These are phyloP conservation scores for Colistium nudipinnis DNA, from an alignment of 2,113 vertebrate species.

Conservation along the genomic window DNA sequence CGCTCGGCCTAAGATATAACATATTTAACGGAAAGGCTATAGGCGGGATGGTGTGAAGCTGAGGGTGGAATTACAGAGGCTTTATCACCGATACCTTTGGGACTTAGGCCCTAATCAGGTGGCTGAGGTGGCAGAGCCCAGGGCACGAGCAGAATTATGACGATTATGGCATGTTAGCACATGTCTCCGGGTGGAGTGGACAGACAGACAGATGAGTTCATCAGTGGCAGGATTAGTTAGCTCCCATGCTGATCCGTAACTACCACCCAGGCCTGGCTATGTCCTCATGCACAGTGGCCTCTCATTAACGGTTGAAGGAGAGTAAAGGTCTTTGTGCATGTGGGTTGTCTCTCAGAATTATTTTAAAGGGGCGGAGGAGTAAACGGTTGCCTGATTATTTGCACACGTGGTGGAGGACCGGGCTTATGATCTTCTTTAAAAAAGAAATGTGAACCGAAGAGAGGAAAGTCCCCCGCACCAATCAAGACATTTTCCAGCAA, in stretches of 20 bases:
- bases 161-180: slow-evolving; percentile 97
- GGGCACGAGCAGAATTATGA: slow-evolving; percentile 90
- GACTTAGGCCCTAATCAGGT: slow-evolving; percentile 92
- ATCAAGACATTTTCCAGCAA: not conserved
- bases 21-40: slow-evolving; percentile 88
- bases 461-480: not conserved
- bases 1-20: slow-evolving; percentile 81
- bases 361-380: slow-evolving; percentile 18
- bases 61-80: slow-evolving; percentile 88
- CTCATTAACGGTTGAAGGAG: slow-evolving; percentile 69
- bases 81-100: slow-evolving; percentile 88
- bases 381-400: not conserved
- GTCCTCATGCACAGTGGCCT: slow-evolving; percentile 72
- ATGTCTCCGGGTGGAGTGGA: slow-evolving; percentile 91
- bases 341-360: slow-evolving; percentile 50
- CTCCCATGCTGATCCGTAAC: slow-evolving; percentile 93
- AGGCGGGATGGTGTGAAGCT: slow-evolving; percentile 85
- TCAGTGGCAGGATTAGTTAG: slow-evolving; percentile 91
- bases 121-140: slow-evolving; percentile 84
- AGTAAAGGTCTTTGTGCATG: slow-evolving; percentile 55
- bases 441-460: not conserved
- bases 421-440: not conserved
- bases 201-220: slow-evolving; percentile 96
- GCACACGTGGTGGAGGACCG: not conserved
- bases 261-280: slow-evolving; percentile 79